Evolutionary conservation across 1,140 invertebrate species (phyloP).

Genomic region (Calliphora vicina): DNA sequence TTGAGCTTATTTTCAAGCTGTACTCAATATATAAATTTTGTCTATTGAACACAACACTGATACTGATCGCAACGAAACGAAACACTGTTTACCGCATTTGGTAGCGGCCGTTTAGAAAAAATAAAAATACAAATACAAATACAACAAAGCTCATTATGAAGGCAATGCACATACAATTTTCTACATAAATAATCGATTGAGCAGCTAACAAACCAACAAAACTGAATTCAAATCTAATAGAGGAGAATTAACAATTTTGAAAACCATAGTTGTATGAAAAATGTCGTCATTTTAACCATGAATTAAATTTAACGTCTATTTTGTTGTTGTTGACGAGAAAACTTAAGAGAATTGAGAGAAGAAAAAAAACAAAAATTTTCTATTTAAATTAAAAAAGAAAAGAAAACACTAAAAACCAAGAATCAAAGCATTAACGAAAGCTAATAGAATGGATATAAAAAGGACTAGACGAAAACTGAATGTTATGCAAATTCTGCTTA

Average conservation of each 20-base stretch:
- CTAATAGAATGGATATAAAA: neutral
- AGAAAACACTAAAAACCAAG: neutral
- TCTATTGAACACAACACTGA: too few relatives aligned
- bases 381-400: neutral
- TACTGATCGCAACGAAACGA: neutral
- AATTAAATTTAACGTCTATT: neutral
- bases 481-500: neutral
- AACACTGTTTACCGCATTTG: neutral
- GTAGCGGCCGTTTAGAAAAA: neutral
- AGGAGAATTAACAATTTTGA: neutral
- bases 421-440: neutral
- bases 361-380: neutral
- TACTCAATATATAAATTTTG: neutral
- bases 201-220: neutral
- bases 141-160: slow-evolving; percentile 39
- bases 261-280: neutral
- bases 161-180: slow-evolving; percentile 38
- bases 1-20: neutral
- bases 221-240: neutral
- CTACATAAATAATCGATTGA: slow-evolving; percentile 6
- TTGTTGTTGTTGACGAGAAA: neutral
- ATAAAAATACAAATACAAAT: slow-evolving; percentile 16
- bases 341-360: neutral
- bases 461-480: neutral
- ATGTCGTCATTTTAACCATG: slow-evolving; percentile 4